Evolutionary conservation across 2,888 invertebrate species (phyloP).

Genomic region (Athalia cordata): DNA sequence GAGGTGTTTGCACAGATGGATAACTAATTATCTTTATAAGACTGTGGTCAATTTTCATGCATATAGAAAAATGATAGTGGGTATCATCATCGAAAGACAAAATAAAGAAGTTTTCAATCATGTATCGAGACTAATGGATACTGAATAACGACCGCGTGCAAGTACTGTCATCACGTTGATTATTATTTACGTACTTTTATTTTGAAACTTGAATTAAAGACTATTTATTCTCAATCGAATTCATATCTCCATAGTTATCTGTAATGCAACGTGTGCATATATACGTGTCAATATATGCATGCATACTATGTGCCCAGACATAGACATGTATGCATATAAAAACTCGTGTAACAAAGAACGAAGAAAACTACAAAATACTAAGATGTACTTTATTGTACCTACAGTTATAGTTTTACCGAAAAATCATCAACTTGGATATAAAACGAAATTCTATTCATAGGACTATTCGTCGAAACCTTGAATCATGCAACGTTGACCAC

Average conservation of each 20-base stretch:
- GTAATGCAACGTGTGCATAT: neutral
- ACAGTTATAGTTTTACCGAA: neutral
- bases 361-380: conserved; percentile 25
- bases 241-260: neutral
- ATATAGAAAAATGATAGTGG: neutral
- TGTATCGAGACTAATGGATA: neutral
- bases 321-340: conserved; percentile 1
- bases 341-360: neutral
- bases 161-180: neutral
- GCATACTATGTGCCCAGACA: no score
- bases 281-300: neutral
- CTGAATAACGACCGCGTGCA: conserved; percentile 32
- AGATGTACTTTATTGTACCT: conserved; percentile 28
- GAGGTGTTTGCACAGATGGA: neutral
- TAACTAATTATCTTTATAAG: neutral
- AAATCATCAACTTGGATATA: conserved; percentile 1
- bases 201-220: neutral
- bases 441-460: conserved; percentile 20
- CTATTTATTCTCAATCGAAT: neutral
- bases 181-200: neutral
- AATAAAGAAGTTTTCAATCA: neutral
- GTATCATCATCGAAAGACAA: neutral
- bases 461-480: neutral
- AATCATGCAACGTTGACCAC: conserved; percentile 37
- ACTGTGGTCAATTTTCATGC: conserved; percentile 15